Evolutionary conservation across 2,113 vertebrate genomes (phyloP), one percentile per base, ranked within the genome.

Genomic region (Tichodroma muraria): DNA sequence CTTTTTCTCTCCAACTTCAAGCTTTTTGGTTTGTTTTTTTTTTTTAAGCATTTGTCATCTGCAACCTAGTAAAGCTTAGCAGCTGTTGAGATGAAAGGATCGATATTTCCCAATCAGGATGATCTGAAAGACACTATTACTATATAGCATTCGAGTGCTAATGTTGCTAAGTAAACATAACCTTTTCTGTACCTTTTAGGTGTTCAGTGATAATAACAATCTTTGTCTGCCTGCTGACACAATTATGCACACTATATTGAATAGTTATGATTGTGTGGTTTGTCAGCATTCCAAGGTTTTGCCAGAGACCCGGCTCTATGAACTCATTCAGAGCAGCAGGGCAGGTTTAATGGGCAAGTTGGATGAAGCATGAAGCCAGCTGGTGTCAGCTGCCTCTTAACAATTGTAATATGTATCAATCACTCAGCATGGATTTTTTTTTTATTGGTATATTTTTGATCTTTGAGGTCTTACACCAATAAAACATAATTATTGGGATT

Each of bases 331-430:
- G 95, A 88, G 88, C 85, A 94, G 61, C 37, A 76, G 96, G 77
- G 85, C 85, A 84, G 89, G 89, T 90, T 94, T 96, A 95, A 96
- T 92, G 82, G 88, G 63, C 52, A 52, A 91, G 89, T 64, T 96
- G 94, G 94, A 96, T 96, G 94, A 83, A 93, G 82, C 76, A 52
- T 66, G 79, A 89, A 93, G 87, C 87, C 93, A 95, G 96, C 93
- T 96, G 96, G 87, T 95, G 89, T 94, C 90, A 95, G 90, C 89
- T 95, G 94, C 70, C 85, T 93, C 80, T 85, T 93, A 89, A 92
- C 79, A 68, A 87, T 75, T 83, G 79, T n/a, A 72, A 68, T 89
- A 54, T 40, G 40, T 96, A 95, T 96, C 96, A 90, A 82, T 94
- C 96, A 95, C 90, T 84, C 93, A 72, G 78, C 66, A 63, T 83